These are phyloP conservation scores for Melinaea menophilus DNA, from an alignment of 2,888 invertebrate species.

Conservation along the genomic window DNA sequence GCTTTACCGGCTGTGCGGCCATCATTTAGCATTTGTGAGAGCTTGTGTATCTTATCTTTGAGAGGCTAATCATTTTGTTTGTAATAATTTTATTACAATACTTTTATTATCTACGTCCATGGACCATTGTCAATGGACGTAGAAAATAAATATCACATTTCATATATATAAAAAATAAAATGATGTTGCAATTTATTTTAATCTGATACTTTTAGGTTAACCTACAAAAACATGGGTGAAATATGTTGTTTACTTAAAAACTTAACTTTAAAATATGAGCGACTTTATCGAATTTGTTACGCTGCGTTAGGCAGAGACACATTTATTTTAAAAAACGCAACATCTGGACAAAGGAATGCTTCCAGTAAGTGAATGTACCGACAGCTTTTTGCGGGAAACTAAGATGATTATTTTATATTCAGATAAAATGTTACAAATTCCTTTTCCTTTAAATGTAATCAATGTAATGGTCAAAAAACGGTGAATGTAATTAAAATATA, in stretches of 20 bases:
- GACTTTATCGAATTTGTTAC: slow-evolving; percentile 29
- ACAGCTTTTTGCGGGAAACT: slow-evolving; percentile 10
- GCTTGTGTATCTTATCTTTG: neutral
- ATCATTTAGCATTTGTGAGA: slow-evolving; percentile 31
- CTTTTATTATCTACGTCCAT: no score
- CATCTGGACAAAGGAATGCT: slow-evolving; percentile 36
- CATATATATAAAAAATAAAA: no score
- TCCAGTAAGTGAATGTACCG: slow-evolving; percentile 10
- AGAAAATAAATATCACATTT: no score
- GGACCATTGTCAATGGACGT: no score
- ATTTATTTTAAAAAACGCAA: slow-evolving; percentile 35
- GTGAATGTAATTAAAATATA: no score
- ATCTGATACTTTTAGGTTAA: neutral
- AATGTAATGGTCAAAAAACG: no score
- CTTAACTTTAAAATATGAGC: slow-evolving; percentile 8
- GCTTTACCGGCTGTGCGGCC: slow-evolving; percentile 44
- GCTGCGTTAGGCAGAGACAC: slow-evolving; percentile 35
- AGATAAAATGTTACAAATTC: no score
- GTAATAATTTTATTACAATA: no score
- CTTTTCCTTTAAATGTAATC: no score
- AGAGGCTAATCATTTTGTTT: neutral
- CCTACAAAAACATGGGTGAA: neutral
- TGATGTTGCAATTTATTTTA: neutral
- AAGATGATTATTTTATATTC: no score
- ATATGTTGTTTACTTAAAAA: slow-evolving; percentile 18